phyloP scores from a whole-genome alignment of 2,888 invertebrate genomes.

The Agrotis clavis region DNA sequence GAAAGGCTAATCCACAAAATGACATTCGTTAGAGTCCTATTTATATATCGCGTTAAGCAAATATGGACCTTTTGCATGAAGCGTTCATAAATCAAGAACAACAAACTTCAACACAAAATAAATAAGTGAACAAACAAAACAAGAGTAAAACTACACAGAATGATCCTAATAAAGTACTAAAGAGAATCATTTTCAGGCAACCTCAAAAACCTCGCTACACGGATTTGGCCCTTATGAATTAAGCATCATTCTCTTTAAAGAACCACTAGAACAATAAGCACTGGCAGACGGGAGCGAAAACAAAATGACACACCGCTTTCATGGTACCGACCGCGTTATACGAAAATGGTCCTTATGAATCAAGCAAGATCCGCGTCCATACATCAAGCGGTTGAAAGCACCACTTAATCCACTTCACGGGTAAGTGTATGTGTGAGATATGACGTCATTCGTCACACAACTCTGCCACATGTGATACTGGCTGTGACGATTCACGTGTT shows the following conservation, averaged over 20 bases:
- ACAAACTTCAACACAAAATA: background rate
- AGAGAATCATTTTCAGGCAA: conserved; percentile 34
- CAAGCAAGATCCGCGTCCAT: conserved; percentile 77
- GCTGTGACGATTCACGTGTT: conserved; percentile 69
- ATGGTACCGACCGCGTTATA: conserved; percentile 51
- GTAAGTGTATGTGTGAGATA: conserved; percentile 82
- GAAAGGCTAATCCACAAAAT: background rate
- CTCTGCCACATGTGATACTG: conserved; percentile 70
- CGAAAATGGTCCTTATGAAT: conserved; percentile 77
- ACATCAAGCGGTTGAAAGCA: conserved; percentile 79
- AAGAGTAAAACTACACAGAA: conserved; percentile 14
- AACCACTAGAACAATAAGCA: conserved; percentile 48
- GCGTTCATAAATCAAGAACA: conserved; percentile 2
- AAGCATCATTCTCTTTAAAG: conserved; percentile 43
- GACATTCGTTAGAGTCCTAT: background rate
- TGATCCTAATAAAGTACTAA: conserved; percentile 37
- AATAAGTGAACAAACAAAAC: conserved; percentile 3
- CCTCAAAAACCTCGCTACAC: conserved; percentile 13
- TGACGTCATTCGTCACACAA: conserved; percentile 84
- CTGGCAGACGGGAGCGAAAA: conserved; percentile 35
- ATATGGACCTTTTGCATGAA: background rate
- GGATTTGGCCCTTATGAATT: conserved; percentile 53
- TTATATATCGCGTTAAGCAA: background rate
- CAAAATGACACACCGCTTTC: conserved; percentile 39
- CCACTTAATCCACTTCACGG: conserved; percentile 83